A percentile compares a stretch with the other conserved stretches of the same genome.
These are phyloP conservation scores for Apantesis nais DNA, from an alignment of 2,888 invertebrate species.

Conservation along the genomic window DNA sequence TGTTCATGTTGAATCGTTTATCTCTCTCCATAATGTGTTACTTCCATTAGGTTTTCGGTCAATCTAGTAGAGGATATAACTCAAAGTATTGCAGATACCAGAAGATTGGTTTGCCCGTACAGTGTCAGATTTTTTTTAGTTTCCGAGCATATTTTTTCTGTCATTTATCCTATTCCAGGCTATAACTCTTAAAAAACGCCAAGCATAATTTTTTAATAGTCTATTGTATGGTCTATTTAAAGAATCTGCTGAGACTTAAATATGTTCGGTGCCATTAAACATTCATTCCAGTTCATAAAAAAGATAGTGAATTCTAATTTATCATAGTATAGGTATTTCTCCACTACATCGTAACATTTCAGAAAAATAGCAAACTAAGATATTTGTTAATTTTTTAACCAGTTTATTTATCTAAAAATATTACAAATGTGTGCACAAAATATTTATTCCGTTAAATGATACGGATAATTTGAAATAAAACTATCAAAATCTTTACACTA, in stretches of 20 bases:
- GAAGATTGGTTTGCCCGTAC: not conserved
- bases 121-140: not conserved
- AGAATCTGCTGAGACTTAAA: not conserved
- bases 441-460: too few relatives aligned
- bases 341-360: not conserved
- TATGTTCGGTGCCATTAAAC: not conserved
- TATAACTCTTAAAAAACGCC: not conserved
- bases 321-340: not conserved
- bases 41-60: too few relatives aligned
- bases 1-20: too few relatives aligned
- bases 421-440: too few relatives aligned
- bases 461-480: too few relatives aligned
- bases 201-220: not conserved
- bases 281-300: not conserved
- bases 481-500: too few relatives aligned
- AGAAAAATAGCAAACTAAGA: too few relatives aligned
- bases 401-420: too few relatives aligned
- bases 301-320: constrained; percentile 3
- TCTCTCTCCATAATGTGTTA: too few relatives aligned
- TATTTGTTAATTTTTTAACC: too few relatives aligned
- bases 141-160: not conserved
- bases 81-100: too few relatives aligned
- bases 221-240: not conserved
- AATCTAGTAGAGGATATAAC: too few relatives aligned
- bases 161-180: not conserved